phyloP scores from a whole-genome alignment of 2,113 vertebrate species.

The Oryzias melastigma region DNA sequence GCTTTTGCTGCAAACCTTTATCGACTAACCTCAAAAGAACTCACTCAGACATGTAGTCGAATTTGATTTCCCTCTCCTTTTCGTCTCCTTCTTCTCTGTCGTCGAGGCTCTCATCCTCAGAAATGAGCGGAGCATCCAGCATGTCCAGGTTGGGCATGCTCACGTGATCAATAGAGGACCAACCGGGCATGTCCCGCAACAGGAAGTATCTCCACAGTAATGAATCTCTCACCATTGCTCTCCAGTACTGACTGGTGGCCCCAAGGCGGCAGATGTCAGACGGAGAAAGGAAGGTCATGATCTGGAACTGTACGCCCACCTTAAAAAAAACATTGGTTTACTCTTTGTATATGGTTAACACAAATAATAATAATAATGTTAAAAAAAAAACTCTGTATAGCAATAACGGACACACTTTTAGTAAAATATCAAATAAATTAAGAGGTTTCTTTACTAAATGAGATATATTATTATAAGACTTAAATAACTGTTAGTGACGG shows the following conservation, averaged over 20 bases:
- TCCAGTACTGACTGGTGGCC: slow-evolving; percentile 87
- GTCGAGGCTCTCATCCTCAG: slow-evolving; percentile 54
- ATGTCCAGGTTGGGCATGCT: slow-evolving; percentile 83
- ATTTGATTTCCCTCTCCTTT: slow-evolving; percentile 21
- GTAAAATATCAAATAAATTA: no score
- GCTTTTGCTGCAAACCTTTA: rapidly evolving
- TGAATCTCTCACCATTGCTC: slow-evolving; percentile 83
- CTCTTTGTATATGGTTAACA: no score
- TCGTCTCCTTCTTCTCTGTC: slow-evolving; percentile 44
- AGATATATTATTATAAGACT: no score
- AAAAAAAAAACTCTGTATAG: no score
- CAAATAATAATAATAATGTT: no score
- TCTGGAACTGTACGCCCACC: slow-evolving; percentile 86
- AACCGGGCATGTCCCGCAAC: slow-evolving; percentile 82
- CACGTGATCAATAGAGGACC: slow-evolving; percentile 87
- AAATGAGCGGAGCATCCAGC: slow-evolving; percentile 75
- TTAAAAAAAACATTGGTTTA: slow-evolving; percentile 34
- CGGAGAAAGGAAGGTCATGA: slow-evolving; percentile 89
- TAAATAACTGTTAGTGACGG: no score
- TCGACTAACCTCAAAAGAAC: slow-evolving; percentile 32
- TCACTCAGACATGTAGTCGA: slow-evolving; percentile 90
- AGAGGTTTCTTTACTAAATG: no score
- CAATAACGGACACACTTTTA: no score
- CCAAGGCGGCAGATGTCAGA: slow-evolving; percentile 86
- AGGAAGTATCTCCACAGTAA: slow-evolving; percentile 91